phyloP scores from a whole-genome alignment of 2,113 vertebrate species.

The Urocitellus parryii region DNA sequence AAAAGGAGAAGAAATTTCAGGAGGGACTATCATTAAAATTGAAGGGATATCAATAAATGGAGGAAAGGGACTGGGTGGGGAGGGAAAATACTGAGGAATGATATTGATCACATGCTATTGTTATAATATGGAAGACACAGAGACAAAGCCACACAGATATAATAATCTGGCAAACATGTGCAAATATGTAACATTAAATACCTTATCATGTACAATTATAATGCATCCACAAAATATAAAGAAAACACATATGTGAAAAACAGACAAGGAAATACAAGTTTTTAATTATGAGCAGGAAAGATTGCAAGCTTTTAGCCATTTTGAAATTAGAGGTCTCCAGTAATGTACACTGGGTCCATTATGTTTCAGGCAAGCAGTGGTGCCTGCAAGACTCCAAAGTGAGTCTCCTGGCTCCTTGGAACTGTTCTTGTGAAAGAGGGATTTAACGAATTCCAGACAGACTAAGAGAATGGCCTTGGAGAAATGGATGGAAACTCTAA shows the following conservation, averaged over 20 bases:
- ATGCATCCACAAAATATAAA: too few species aligned
- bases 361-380: background rate
- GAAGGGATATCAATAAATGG: too few species aligned
- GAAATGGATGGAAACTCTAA: background rate
- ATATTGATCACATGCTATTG: too few species aligned
- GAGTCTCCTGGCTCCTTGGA: background rate
- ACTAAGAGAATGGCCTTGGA: background rate
- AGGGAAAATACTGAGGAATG: too few species aligned
- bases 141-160: too few species aligned
- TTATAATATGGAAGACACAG: too few species aligned
- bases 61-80: too few species aligned
- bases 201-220: too few species aligned
- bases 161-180: too few species aligned
- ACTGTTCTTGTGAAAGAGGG: background rate
- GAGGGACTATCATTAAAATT: too few species aligned
- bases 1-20: too few species aligned
- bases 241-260: background rate
- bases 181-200: too few species aligned
- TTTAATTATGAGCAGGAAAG: background rate
- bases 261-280: background rate
- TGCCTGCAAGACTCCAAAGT: background rate
- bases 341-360: fast-evolving
- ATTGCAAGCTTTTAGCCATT: background rate
- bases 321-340: background rate
- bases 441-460: background rate